phyloP scores from a whole-genome alignment of 1,140 invertebrate genomes.

The Pseudomyrmex flavicornis region DNA sequence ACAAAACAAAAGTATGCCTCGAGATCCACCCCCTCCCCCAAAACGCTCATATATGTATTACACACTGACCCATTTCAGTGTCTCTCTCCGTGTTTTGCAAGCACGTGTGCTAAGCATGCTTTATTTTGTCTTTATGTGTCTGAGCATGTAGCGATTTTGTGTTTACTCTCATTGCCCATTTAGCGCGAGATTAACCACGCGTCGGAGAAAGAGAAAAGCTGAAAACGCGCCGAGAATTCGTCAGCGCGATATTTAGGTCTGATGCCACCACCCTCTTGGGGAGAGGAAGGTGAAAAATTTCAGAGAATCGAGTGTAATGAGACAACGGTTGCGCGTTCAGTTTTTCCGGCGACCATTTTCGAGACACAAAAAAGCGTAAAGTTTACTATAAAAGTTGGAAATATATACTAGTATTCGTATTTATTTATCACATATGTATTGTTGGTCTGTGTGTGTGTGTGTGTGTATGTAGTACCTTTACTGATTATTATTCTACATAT shows the following conservation, averaged over 20 bases:
- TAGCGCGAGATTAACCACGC: conserved; percentile 6
- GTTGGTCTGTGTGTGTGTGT: background rate
- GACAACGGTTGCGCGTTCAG: conserved; percentile 15
- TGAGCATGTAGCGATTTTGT: conserved; percentile 52
- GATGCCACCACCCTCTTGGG: no score
- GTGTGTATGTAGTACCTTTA: background rate
- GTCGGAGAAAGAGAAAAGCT: background rate
- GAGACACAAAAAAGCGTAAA: no score
- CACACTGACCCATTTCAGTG: conserved; percentile 32
- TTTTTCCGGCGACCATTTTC: background rate
- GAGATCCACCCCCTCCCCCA: background rate
- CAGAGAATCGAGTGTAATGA: background rate
- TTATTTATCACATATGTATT: background rate
- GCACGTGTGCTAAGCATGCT: conserved; percentile 71
- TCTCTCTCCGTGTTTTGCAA: conserved; percentile 41
- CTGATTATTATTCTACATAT: no score
- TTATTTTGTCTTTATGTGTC: conserved; percentile 55
- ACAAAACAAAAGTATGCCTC: conserved; percentile 32
- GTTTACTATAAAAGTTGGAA: no score
- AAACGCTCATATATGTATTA: no score
- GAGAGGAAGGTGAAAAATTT: background rate
- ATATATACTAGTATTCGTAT: no score
- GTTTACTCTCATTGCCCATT: conserved; percentile 4
- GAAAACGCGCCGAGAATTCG: no score
- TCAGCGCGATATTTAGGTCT: no score